phyloP scores from a whole-genome alignment of 2,113 vertebrate genomes.

The Oncorhynchus mykiss region DNA sequence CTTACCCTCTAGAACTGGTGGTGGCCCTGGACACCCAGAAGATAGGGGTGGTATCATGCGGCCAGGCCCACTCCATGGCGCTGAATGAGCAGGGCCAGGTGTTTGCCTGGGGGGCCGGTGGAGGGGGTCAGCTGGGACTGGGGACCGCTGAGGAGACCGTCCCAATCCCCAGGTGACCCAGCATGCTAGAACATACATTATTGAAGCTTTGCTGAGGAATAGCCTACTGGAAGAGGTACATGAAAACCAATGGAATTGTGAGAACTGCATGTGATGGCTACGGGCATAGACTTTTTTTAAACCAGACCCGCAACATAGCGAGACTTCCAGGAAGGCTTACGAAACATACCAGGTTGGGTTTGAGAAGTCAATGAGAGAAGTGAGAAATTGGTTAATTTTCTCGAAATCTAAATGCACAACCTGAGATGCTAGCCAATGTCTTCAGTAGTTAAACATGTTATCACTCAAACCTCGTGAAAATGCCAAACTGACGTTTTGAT shows the following conservation, averaged over 20 bases:
- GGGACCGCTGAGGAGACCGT: constrained; percentile 81
- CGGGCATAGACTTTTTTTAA: too few species aligned
- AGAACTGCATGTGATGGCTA: neutral
- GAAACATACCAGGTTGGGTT: too few species aligned
- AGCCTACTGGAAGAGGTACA: neutral
- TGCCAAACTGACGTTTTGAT: too few species aligned
- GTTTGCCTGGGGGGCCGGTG: constrained; percentile 91
- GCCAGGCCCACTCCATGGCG: constrained; percentile 85
- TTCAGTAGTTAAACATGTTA: neutral
- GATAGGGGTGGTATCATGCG: constrained; percentile 86
- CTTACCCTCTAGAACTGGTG: constrained; percentile 79
- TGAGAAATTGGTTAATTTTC: too few species aligned
- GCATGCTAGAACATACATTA: neutral
- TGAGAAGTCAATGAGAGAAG: too few species aligned
- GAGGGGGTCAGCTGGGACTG: constrained; percentile 88
- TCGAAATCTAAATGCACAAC: too few species aligned
- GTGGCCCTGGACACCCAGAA: constrained; percentile 86
- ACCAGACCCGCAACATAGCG: too few species aligned
- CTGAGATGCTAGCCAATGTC: neutral
- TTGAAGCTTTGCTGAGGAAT: neutral
- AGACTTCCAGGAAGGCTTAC: too few species aligned
- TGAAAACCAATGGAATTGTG: neutral
- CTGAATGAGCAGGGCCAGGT: constrained; percentile 91
- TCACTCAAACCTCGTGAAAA: too few species aligned
- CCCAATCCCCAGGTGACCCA: constrained; percentile 84